Base-by-base conservation (phyloP, 2,113 vertebrate genomes). In the Hemiscyllium ocellatum region DNA sequence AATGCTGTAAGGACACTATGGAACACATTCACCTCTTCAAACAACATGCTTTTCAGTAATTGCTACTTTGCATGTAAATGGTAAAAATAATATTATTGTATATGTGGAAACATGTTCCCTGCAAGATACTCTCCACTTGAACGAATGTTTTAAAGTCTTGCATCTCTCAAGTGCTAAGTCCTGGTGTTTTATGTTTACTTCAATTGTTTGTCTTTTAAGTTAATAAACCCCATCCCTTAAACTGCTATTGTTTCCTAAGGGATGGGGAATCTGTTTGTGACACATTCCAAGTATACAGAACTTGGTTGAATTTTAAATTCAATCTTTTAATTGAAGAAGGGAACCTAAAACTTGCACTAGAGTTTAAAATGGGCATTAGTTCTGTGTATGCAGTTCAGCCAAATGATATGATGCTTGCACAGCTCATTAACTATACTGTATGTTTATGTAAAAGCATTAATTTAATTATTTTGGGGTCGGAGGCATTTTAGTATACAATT, bases 71-170 rank as follows among this genome's bases (percentile, higher is more conserved):
- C 68, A 95, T 95, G 94, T 72, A 95, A 47, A 72, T 95, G 68
- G 37, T 72, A 50, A 15, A 72, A 47, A 47, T 24, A 95, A 50
- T 95, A 47, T 70, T 47, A 42, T 70, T 94, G 69, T n/a, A 70
- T 72, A 7, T 94, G 69, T 95, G 42, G 24, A 90, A 26, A 76
- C 50, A 47, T 95, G 47, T 24, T 76, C 94, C 94, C 52, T 42
- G 42, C 68, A 95, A 24, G 47, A 76, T 29, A 47, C 72, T 93
- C 22, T 52, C 42, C 69, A 72, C 10, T 95, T 26, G 10, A 52
- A 29, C 69, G 26, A 72, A 70, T 95, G 68, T 72, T 50, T 94
- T 91, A 61, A 87, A 91, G 66, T 94, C n/a, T 26, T 94, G 93
- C 68, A 94, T 94, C 37, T 37, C n/a, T 68, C 12, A 26, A 70